Base-by-base conservation (phyloP, 2,888 invertebrate genomes). In the Rhogogaster chlorosoma region DNA sequence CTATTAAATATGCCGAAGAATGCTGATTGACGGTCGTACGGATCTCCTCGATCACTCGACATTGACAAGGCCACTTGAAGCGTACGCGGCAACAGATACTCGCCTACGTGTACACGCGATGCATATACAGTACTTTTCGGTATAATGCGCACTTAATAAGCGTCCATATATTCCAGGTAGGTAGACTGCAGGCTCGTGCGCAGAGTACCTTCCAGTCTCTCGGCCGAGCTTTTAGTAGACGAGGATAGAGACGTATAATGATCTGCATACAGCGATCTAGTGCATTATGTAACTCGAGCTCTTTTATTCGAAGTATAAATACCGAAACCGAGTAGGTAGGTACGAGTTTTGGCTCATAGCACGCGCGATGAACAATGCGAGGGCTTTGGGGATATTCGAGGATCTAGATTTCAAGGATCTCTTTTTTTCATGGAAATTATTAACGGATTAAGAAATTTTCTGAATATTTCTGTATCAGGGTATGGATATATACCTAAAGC, bases 51-150 rank as follows among this genome's bases (percentile, higher is more conserved):
- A 61, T 53, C 15, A 53, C 12, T 10, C 38, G 80, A 80, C 80
- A 80, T 61, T 80, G 80, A 61, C 80, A 80, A 80, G 80, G 80
- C 80, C 80, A 57, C 80, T 10, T 26, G 26, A 77, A 9, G 29
- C 18, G n/a, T n/a, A 45, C 77, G 49, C 45, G 49, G 29, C 53
- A 18, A 4, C 67, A 38, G 22, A 15, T n/a, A 36, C n/a, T 57
- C 15, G 22, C 7, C 22, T 29, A 61, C 38, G 22, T 49, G 57
- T 22, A 57, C 57, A 80, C 61, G 38, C 61, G 80, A 80, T 77
- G 29, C 77, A 53, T 29, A 53, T 9, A 38, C 26, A 73, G 18
- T 42, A 42, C 32, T 67, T 67, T 67, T 12, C 32, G 32, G 15
- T 67, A 67, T 67, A 67, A 73, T 67, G 4, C 67, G 18, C 7